Base-by-base conservation (phyloP, 2,888 invertebrate genomes). In the Arctia plantaginis region DNA sequence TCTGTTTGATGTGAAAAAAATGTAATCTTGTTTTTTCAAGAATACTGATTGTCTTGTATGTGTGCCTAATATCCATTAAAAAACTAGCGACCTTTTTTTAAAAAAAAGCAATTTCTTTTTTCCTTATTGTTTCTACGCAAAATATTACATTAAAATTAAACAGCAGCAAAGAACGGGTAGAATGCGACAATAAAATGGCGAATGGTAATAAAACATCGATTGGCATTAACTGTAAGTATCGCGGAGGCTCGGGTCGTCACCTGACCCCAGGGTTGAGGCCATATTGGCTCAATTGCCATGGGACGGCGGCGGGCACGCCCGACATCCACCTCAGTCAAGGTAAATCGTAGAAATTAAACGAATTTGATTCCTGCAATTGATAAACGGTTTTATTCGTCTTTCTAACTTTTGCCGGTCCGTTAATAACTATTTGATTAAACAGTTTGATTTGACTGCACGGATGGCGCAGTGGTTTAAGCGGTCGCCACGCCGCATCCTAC, bases 231-330 rank as follows among this genome's bases (percentile, higher is more conserved):
- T 30, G 65, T 13, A 51, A 41, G 75, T 41, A 66, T 73, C 64
- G 66, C 69, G n/a, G 74, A 66, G 67, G 65, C 69, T 47, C 44
- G 74, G 75, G 76, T 81, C 82, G 70, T 78, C 81, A 82, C 81
- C 81, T 86, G 90, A 90, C 91, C 90, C 74, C 85, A 79, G 86
- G 86, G 89, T 87, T 87, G 84, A 80, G 78, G 75, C 76, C 77
- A 89, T 91, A 93, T 93, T 92, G 90, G 76, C 82, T 76, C 91
- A 92, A 92, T 92, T 92, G 90, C 77, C 89, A 84, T 87, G 87
- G 81, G 87, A 86, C 83, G 80, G 75, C 72, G 23, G 66, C 72
- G 67, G 70, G 35, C 75, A 69, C 70, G 69, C 71, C 66, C 59
- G 55, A 41, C 74, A 72, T 77, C 71, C 35, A 73, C 44, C 70